These are phyloP conservation scores for Diprion similis DNA, from an alignment of 1,140 invertebrate species.

Conservation along the genomic window DNA sequence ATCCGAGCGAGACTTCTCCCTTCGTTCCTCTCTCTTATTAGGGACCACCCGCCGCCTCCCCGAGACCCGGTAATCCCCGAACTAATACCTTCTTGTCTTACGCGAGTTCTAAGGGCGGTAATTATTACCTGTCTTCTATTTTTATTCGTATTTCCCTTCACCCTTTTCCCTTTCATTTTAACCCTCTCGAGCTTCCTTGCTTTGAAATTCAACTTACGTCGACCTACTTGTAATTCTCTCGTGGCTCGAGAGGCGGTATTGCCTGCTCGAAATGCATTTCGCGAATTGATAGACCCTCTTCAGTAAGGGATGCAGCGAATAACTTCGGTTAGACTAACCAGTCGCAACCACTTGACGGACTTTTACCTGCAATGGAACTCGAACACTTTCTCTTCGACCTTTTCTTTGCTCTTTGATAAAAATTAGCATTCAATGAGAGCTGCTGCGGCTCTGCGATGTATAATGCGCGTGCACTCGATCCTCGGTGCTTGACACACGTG, in stretches of 20 bases:
- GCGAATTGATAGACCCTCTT: not conserved
- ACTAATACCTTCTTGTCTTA: constrained; percentile 2
- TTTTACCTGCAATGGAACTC: too few species aligned
- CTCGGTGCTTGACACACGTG: too few species aligned
- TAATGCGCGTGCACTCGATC: not conserved
- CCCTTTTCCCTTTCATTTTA: not conserved
- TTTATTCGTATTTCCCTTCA: not conserved
- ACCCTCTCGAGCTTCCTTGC: not conserved
- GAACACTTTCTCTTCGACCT: not conserved
- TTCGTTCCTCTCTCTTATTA: not conserved
- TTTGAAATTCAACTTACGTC: too few species aligned
- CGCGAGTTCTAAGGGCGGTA: not conserved
- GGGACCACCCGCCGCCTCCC: not conserved
- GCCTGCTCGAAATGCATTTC: not conserved
- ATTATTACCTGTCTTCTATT: not conserved
- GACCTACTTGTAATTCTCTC: too few species aligned
- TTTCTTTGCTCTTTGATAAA: not conserved
- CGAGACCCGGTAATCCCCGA: not conserved
- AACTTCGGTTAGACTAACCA: too few species aligned
- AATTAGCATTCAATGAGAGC: not conserved
- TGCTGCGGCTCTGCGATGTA: not conserved
- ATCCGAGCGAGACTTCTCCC: not conserved
- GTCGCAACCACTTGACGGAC: too few species aligned
- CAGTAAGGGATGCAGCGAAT: not conserved
- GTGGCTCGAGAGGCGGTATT: too few species aligned